A percentile compares a stretch with the other conserved stretches of the same genome.
phyloP scores from a whole-genome alignment of 1,140 invertebrate genomes.

The Drosophila saltans region DNA sequence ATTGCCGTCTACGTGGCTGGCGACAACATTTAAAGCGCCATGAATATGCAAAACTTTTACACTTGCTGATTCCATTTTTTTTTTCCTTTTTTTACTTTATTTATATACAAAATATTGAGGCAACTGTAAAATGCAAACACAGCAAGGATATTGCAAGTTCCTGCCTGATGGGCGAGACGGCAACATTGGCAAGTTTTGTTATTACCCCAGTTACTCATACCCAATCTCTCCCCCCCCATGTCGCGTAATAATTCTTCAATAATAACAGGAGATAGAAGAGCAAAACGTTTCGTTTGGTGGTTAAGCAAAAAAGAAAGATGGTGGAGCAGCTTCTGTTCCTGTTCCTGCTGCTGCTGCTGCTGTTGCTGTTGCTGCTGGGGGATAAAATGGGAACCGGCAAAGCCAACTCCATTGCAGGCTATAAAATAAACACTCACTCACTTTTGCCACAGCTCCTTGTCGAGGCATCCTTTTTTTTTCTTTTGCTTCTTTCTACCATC shows the following conservation, averaged over 20 bases:
- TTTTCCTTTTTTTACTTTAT: not conserved
- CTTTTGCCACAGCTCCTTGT: constrained; percentile 58
- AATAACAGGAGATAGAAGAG: constrained; percentile 50
- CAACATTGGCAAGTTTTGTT: constrained; percentile 68
- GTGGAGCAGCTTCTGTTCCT: constrained; percentile 26
- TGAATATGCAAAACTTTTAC: constrained; percentile 81
- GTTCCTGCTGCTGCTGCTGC: constrained; percentile 34
- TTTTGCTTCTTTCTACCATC: constrained; percentile 14
- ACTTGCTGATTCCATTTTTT: constrained; percentile 38
- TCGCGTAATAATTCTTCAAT: constrained; percentile 77
- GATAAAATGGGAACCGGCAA: constrained; percentile 9
- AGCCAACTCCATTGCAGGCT: constrained; percentile 70
- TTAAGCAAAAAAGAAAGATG: constrained; percentile 47
- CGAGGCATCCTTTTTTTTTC: constrained; percentile 37
- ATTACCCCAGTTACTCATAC: constrained; percentile 28
- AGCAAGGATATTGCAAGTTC: constrained; percentile 49
- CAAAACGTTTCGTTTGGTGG: constrained; percentile 73
- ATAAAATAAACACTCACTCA: constrained; percentile 80
- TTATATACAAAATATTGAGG: constrained; percentile 56
- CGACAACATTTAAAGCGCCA: constrained; percentile 80
- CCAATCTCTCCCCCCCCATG: constrained; percentile 19
- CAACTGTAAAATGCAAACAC: constrained; percentile 42
- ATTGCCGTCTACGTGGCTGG: constrained; percentile 47
- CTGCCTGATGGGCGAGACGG: constrained; percentile 21
- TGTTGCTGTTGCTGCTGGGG: constrained; percentile 21